phyloP scores from a whole-genome alignment of 2,888 invertebrate genomes.

The Pogonocherus hispidulus region DNA sequence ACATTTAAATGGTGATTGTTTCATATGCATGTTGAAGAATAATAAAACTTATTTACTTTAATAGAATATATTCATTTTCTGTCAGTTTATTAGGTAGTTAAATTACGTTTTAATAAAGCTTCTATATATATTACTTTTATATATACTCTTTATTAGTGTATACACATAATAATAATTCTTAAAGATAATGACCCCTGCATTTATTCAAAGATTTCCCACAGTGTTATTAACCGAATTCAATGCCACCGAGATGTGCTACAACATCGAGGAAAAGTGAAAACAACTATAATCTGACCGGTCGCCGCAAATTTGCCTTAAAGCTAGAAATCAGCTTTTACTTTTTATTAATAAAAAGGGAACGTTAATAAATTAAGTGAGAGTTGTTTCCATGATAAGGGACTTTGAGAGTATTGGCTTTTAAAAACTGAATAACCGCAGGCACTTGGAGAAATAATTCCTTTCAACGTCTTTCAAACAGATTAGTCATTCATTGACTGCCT shows the following conservation, averaged over 20 bases:
- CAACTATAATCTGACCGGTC: constrained; percentile 17
- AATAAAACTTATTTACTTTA: no score
- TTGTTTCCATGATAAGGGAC: constrained; percentile 18
- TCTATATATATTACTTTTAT: no score
- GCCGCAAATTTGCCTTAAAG: constrained; percentile 28
- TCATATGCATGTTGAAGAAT: no score
- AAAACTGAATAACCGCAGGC: neutral
- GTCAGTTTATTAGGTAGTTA: no score
- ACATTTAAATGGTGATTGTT: no score
- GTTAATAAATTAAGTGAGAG: constrained; percentile 23
- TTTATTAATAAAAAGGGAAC: constrained; percentile 18
- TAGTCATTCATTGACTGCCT: no score
- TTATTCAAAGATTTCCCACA: constrained; percentile 1
- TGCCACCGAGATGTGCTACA: constrained; percentile 4
- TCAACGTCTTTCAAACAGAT: no score
- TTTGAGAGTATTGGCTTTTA: neutral
- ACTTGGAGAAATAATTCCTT: neutral
- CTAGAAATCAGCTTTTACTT: constrained; percentile 45
- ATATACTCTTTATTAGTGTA: no score
- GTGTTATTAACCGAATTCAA: neutral
- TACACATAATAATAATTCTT: neutral
- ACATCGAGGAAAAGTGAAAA: constrained; percentile 34
- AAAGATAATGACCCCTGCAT: neutral
- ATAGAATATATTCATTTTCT: no score
- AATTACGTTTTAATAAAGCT: no score